phyloP scores from a whole-genome alignment of 2,888 invertebrate genomes.

The Drosophila greeni region DNA sequence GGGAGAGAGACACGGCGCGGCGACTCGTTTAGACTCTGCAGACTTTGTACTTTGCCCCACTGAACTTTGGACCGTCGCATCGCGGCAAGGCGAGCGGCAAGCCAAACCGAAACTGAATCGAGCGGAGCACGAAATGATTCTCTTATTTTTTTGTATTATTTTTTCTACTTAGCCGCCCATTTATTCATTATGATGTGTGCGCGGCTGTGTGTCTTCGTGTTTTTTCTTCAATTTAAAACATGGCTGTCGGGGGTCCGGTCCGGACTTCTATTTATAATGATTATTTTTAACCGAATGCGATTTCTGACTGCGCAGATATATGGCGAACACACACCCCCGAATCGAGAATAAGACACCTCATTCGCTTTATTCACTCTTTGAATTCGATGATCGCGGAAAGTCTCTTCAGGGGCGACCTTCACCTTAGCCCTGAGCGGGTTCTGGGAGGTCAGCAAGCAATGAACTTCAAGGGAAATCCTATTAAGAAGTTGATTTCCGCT shows the following conservation, averaged over 20 bases:
- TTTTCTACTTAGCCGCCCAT: constrained; percentile 30
- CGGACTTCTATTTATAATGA: constrained; percentile 54
- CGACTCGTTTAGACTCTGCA: constrained; percentile 50
- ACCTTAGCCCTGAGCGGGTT: constrained; percentile 24
- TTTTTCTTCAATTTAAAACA: constrained; percentile 21
- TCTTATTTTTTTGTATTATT: constrained; percentile 12
- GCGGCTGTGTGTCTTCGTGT: constrained; percentile 17
- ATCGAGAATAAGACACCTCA: constrained; percentile 1
- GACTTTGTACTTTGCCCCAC: constrained; percentile 75
- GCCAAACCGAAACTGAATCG: constrained; percentile 28
- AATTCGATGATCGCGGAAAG: background rate
- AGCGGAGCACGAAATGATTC: constrained; percentile 44
- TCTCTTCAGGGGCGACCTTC: constrained; percentile 30
- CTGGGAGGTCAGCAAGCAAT: constrained; percentile 6
- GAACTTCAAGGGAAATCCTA: background rate
- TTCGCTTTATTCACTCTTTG: background rate
- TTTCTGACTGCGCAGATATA: constrained; percentile 51
- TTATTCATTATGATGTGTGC: constrained; percentile 42
- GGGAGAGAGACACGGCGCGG: background rate
- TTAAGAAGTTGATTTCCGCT: background rate
- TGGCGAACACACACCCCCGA: constrained; percentile 1
- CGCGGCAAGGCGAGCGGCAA: constrained; percentile 30
- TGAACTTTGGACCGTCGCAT: constrained; percentile 72
- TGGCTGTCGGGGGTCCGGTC: background rate
- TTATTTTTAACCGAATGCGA: constrained; percentile 47